A percentile compares a stretch with the other conserved stretches of the same genome.
phyloP scores from a whole-genome alignment of 2,888 invertebrate species.

The Drosophila neonasuta region DNA sequence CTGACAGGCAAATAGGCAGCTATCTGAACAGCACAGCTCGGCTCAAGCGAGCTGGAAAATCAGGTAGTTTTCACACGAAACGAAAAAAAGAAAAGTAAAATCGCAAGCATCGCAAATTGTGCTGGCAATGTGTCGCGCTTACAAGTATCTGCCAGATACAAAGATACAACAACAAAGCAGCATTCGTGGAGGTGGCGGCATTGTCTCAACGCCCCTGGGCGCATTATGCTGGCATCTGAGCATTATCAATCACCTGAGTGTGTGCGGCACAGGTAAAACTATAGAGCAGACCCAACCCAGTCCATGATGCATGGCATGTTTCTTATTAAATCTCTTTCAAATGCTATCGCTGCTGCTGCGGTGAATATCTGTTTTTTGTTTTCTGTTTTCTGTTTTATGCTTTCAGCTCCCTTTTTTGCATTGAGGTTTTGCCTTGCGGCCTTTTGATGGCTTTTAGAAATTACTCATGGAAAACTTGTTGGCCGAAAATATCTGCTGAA shows the following conservation, averaged over 20 bases:
- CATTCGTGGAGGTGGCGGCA: conserved; percentile 13
- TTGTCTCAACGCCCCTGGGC: conserved; percentile 33
- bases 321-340: conserved; percentile 55
- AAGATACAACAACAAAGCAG: conserved; percentile 16
- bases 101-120: conserved; percentile 22
- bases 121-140: conserved; percentile 49
- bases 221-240: conserved; percentile 27
- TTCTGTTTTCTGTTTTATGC: conserved; percentile 6
- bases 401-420: conserved; percentile 26
- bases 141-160: conserved; percentile 50
- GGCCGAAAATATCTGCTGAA: conserved; percentile 33
- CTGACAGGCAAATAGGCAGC: background rate
- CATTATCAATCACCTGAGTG: conserved; percentile 75
- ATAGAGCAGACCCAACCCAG: conserved; percentile 7
- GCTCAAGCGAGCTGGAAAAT: conserved; percentile 62
- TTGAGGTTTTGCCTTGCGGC: conserved; percentile 59
- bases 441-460: conserved; percentile 67
- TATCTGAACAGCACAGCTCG: conserved; percentile 30
- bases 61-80: conserved; percentile 72
- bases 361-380: conserved; percentile 25
- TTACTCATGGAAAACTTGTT: conserved; percentile 61
- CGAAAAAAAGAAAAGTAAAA: conserved; percentile 5
- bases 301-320: conserved; percentile 53
- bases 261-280: conserved; percentile 40
- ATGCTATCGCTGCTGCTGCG: conserved; percentile 41